phyloP scores from a whole-genome alignment of 2,888 invertebrate genomes.

The Rhamnusium bicolor region DNA sequence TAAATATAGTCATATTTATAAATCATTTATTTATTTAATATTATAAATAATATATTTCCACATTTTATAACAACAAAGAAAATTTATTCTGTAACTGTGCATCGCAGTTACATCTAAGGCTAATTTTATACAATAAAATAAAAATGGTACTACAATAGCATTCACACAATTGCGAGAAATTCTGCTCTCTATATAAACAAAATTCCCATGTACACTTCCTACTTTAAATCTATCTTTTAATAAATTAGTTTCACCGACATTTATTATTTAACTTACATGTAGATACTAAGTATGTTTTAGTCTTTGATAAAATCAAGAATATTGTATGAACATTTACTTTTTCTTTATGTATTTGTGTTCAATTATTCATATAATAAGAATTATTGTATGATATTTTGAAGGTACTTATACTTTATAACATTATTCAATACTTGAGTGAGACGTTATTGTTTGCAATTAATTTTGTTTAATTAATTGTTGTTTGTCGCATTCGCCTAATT shows the following conservation, averaged over 20 bases:
- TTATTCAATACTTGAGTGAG: no score
- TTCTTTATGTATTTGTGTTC: no score
- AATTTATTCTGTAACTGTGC: slow-evolving; percentile 14
- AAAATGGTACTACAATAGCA: slow-evolving; percentile 12
- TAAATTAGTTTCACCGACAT: slow-evolving; percentile 20
- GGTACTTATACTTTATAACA: no score
- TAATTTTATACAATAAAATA: slow-evolving; percentile 26
- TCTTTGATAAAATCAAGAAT: background rate
- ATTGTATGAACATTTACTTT: no score
- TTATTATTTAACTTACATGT: background rate
- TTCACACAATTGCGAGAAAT: slow-evolving; percentile 29
- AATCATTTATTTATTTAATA: no score
- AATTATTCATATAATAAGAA: no score
- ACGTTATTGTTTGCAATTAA: no score
- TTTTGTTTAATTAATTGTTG: no score
- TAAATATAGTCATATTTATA: no score
- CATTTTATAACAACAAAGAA: background rate
- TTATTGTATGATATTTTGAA: no score
- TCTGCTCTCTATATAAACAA: slow-evolving; percentile 20
- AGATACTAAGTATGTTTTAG: background rate
- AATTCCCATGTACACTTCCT: slow-evolving; percentile 29
- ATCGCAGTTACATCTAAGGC: slow-evolving; percentile 16
- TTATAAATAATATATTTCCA: background rate
- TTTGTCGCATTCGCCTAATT: no score
- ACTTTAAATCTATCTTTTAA: slow-evolving; percentile 16